A percentile compares a stretch with the other conserved stretches of the same genome.
phyloP scores from a whole-genome alignment of 1,140 invertebrate genomes.

The Amphibalanus amphitrite region DNA sequence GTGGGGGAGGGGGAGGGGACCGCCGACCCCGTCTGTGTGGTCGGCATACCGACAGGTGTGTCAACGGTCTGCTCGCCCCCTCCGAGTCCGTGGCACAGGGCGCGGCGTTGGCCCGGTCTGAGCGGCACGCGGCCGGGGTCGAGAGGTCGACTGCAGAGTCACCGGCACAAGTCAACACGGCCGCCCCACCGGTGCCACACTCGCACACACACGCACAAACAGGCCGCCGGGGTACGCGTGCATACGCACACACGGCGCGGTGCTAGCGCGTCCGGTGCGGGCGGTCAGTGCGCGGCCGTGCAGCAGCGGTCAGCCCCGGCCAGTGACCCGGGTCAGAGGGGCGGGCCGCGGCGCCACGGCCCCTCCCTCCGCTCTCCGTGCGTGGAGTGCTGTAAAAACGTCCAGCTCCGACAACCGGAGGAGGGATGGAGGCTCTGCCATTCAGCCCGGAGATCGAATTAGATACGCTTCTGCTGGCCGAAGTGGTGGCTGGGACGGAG shows the following conservation, averaged over 20 bases:
- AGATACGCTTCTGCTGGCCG: neutral
- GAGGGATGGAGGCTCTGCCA: neutral
- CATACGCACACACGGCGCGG: neutral
- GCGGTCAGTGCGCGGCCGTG: too few species aligned
- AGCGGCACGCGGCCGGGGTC: too few species aligned
- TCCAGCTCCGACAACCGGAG: neutral
- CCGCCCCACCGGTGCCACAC: neutral
- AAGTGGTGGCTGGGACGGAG: neutral
- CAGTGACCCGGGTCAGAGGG: neutral
- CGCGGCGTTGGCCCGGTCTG: too few species aligned
- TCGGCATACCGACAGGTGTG: too few species aligned
- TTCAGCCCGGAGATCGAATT: neutral
- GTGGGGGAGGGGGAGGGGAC: too few species aligned
- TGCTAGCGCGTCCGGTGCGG: too few species aligned
- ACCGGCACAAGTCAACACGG: neutral
- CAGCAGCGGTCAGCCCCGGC: neutral
- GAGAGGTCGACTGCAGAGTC: too few species aligned
- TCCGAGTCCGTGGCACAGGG: too few species aligned
- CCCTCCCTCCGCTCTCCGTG: neutral
- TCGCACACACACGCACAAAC: neutral
- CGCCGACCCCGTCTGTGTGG: too few species aligned
- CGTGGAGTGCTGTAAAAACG: neutral
- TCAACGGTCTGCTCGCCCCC: too few species aligned
- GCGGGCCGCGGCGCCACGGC: too few species aligned
- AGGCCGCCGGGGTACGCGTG: neutral